Conservation (phyloP, 1,140 invertebrate genomes). For the Hydropsyche tenuis region DNA sequence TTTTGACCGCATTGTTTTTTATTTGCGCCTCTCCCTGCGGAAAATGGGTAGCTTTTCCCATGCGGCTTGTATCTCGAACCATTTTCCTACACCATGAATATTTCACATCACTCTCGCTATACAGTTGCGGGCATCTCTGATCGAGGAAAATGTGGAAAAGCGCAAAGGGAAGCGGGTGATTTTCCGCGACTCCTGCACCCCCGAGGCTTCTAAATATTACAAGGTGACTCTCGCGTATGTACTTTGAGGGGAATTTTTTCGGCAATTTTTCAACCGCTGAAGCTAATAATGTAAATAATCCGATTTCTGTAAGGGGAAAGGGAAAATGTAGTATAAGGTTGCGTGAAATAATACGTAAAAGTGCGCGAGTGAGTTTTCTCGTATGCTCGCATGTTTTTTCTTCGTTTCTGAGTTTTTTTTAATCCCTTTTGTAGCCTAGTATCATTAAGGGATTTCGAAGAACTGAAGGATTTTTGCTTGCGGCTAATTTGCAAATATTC, state of each 20-base stretch:
- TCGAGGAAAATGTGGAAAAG: no score
- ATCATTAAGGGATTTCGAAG: slow-evolving; percentile 13
- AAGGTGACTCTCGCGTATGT: neutral
- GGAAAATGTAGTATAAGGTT: no score
- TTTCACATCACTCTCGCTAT: slow-evolving; percentile 1
- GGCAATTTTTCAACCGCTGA: neutral
- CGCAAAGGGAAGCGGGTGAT: neutral
- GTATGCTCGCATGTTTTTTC: neutral
- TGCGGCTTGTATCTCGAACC: neutral
- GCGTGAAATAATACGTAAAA: no score
- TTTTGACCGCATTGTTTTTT: slow-evolving; percentile 20
- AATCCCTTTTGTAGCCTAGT: slow-evolving; percentile 10
- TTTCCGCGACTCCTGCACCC: neutral
- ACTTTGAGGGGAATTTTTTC: neutral
- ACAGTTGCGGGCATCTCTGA: no score
- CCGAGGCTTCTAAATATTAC: neutral
- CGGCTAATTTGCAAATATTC: slow-evolving; percentile 15
- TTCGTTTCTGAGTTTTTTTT: neutral
- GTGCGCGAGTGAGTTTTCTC: no score
- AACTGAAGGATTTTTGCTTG: slow-evolving; percentile 16
- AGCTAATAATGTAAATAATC: neutral
- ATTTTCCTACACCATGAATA: neutral
- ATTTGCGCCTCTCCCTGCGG: neutral
- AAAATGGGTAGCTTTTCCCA: slow-evolving; percentile 11
- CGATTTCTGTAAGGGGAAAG: neutral